Percentiles rank a stretch among this genome's conserved stretches.
phyloP scores from a whole-genome alignment of 2,888 invertebrate genomes.

The Drosophila neutralis region DNA sequence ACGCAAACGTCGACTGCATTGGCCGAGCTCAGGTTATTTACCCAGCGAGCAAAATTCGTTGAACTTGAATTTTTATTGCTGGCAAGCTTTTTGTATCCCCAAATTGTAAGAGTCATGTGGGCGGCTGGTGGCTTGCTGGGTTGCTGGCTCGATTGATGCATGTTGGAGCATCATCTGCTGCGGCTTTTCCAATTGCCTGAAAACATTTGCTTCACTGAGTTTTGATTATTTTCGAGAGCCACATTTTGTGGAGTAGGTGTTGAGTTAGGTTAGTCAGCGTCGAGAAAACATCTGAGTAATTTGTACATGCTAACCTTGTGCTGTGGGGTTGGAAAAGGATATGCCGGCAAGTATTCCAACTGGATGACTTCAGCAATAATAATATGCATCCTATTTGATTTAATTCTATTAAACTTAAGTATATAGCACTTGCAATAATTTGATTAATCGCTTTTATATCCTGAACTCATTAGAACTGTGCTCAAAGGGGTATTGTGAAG shows the following conservation, averaged over 20 bases:
- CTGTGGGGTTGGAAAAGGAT: neutral
- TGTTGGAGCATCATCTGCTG: constrained; percentile 7
- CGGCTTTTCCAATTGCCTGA: constrained; percentile 14
- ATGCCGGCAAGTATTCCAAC: neutral
- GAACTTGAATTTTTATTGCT: constrained; percentile 69
- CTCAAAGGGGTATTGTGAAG: neutral
- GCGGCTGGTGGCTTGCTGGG: neutral
- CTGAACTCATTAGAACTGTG: no score
- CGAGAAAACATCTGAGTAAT: neutral
- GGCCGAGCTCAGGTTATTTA: constrained; percentile 68
- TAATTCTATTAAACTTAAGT: no score
- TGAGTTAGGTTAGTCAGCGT: constrained; percentile 1
- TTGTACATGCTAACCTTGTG: neutral
- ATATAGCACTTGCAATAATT: no score
- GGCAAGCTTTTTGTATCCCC: constrained; percentile 43
- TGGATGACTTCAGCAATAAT: neutral
- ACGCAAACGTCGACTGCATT: constrained; percentile 26
- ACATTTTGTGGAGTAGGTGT: neutral
- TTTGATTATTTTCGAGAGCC: constrained; percentile 2
- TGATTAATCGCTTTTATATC: no score
- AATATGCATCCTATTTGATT: neutral
- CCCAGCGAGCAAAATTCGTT: constrained; percentile 69
- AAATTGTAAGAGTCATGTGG: constrained; percentile 27
- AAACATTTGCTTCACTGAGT: constrained; percentile 7
- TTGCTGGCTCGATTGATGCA: neutral